phyloP scores from a whole-genome alignment of 2,113 vertebrate genomes.

The Myrmecobius fasciatus region DNA sequence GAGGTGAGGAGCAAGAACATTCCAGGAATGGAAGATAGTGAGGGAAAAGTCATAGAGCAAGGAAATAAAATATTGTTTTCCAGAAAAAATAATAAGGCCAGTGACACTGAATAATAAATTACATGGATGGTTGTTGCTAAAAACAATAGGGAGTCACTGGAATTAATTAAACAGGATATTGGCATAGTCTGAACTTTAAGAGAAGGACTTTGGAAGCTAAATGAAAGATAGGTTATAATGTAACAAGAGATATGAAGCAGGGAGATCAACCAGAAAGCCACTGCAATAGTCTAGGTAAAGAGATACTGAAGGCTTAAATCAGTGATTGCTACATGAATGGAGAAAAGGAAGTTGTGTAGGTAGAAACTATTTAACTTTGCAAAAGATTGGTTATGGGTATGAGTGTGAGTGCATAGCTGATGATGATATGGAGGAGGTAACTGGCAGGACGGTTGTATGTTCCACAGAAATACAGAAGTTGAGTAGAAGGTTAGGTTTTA shows the following conservation, averaged over 20 bases:
- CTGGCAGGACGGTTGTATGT: background rate
- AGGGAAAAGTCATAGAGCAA: background rate
- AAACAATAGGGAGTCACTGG: background rate
- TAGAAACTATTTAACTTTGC: background rate
- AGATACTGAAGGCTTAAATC: background rate
- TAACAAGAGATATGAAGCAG: background rate
- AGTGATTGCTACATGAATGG: background rate
- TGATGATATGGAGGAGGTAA: background rate
- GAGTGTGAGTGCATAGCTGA: background rate
- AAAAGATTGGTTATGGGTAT: background rate
- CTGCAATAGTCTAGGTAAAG: background rate
- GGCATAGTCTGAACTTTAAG: background rate
- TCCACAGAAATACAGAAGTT: background rate
- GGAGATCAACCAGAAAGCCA: background rate
- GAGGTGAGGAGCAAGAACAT: background rate
- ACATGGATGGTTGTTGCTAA: background rate
- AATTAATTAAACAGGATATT: background rate
- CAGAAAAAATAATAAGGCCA: background rate
- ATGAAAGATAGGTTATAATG: background rate
- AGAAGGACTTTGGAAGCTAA: background rate
- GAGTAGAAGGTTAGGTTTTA: background rate
- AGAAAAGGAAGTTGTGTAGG: background rate
- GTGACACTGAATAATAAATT: background rate
- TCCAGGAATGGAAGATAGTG: background rate
- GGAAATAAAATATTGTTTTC: background rate